Base-by-base conservation (phyloP, 2,113 vertebrate genomes). In the Dryoscopus gambensis region DNA sequence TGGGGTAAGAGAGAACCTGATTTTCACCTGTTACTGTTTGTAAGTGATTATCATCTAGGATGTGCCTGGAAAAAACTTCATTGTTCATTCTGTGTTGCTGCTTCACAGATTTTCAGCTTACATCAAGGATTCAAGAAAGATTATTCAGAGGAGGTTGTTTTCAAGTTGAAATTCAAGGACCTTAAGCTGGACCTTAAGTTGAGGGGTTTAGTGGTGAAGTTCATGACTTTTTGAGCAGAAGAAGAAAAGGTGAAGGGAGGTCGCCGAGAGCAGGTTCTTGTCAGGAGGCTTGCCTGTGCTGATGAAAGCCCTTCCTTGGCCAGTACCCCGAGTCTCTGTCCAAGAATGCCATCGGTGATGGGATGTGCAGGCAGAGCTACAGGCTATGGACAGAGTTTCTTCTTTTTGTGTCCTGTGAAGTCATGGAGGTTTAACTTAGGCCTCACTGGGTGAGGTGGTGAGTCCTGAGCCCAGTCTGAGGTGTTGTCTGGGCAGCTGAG, bases 311-410 rank as follows among this genome's bases (percentile, higher is more conserved):
- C 20, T 87, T 84, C 42, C 27, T 75, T 1, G 4, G 47, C 55
- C 46, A 42, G 1, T 44, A n/a, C 22, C 9, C 7, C 1, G 0
- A 14, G 21, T 62, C 64, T 69, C 31, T 78, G 60, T 53, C 30
- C 60, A 25, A 16, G 64, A 63, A 50, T 47, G 18, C 56, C 2
- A 2, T 2, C 55, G 79, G 16, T 0, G 0, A 6, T 3, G 4
- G 37, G 30, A 73, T 83, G 49, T 56, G 52, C 6, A 3, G 39
- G 78, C 56, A 68, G 55, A 62, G 30, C 35, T 50, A 9, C 27
- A 28, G 55, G 15, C 59, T 3, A 0, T 64, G 71, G 37, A 64
- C 16, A 5, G 5, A 37, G 42, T 18, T 46, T 24, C 2, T 35
- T 24, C 30, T 60, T 70, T 13, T 56, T 13, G 31, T 71, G 83